Evolutionary conservation across 2,888 invertebrate species (phyloP), one percentile per base, ranked within the genome.

Genomic region (Himalopsyche japonica): DNA sequence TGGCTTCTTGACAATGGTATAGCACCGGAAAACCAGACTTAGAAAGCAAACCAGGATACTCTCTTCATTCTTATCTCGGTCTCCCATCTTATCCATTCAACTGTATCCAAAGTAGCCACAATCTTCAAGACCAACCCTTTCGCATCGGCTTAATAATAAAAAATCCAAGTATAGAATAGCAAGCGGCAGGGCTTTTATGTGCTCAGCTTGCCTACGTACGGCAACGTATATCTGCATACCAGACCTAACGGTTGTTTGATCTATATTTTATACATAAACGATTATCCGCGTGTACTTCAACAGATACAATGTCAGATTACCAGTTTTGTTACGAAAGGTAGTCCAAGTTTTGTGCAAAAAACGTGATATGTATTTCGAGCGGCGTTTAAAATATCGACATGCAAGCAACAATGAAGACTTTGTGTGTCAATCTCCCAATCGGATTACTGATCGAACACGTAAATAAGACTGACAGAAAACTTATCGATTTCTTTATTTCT

Each of bases 241-340:
- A 76, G 86, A 80, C 84, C 82, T 86, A 87, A 87, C 87, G 87
- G 87, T 87, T 83, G 81, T 86, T 87, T 82, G 83, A 86, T 87
- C 86, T 86, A 87, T 84, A 84, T 81, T 82, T 27, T 47, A 48
- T 80, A 84, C 79, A 83, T 83, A 82, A 83, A 81, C 82, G 86
- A 85, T 86, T 84, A 86, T 86, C 84, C 84, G 78, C 81, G 34
- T 64, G 86, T 82, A 86, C 83, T 81, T 79, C 79, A 80, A 48
- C 81, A 81, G 82, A 84, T 86, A 77, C 80, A 82, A 76, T 83
- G 57, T 80, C 81, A 82, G 86, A 84, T 86, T 84, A 82, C 82
- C 81, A 70, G 81, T 82, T 84, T 84, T 81, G 30, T 27, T 27
- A 27, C 70, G 27, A 70, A 70, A 70, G 70, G 70, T 30, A 70